Base-by-base conservation (phyloP, 2,797 vertebrate species). In the Scleropages formosus region DNA sequence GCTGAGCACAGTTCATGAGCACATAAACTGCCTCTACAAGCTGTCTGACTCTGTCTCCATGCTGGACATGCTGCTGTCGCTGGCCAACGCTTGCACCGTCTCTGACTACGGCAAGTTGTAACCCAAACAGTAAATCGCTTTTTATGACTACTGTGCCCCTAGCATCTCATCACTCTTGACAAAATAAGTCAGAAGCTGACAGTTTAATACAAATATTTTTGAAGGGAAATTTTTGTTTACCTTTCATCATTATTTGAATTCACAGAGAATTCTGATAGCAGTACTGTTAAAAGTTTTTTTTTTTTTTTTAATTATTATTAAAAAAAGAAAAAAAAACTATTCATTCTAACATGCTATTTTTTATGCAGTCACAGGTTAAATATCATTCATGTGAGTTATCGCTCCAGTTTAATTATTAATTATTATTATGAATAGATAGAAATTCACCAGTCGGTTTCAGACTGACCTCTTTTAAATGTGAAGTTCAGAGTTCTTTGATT, bases 21-120 rank as follows among this genome's bases (percentile, higher is more conserved):
- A 97, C 79, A 94, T 99, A 72, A 95, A 98, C 85, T 99, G 98
- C 83, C 88, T 99, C 0, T 96, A 98, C 85, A 98, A 98, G 85
- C 92, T 99, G 31, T 95, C 96, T 3, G 97, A 99, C 83, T 90
- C 94, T 1, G 95, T 98, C n/a, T 99, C 97, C 13, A 96, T 98
- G 96, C 88, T 99, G 88, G 97, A 99, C 82, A 98, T 98, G 98
- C 83, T 99, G 79, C 91, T 92, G 16, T 96, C 97, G 0, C 93
- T 99, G 80, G 96, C 97, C 76, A 94, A 95, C 0, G 90, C 93
- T 31, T 98, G 97, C 85, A 97, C 96, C 62, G 87, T 98, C 80
- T 97, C 95, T 24, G 94, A 98, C 82, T 98, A 98, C 0, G 96
- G 96, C 96, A 85, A 88, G 91, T 85, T 47, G 44, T 22, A 24